Evolutionary conservation across 2,888 invertebrate genomes (phyloP).

Genomic region (Lucinisca nassula): DNA sequence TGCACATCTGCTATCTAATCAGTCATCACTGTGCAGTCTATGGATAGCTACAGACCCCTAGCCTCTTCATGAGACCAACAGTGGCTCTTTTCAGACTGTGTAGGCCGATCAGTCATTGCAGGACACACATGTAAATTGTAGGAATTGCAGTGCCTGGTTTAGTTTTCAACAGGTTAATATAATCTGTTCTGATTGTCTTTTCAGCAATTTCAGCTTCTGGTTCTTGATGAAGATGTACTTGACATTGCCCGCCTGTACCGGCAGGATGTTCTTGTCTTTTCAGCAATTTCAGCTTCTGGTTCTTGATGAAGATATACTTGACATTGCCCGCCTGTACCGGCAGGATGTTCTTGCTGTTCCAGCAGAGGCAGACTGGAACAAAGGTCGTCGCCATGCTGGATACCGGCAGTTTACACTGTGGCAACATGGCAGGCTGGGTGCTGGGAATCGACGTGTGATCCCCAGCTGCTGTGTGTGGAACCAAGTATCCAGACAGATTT

Average conservation of each 20-base stretch:
- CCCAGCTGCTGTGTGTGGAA: conserved; percentile 67
- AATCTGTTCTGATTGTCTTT: too few relatives aligned
- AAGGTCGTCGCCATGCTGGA: background rate
- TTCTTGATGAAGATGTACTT: background rate
- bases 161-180: too few relatives aligned
- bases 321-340: conserved; percentile 22
- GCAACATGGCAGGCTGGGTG: conserved; percentile 54
- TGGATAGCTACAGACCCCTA: too few relatives aligned
- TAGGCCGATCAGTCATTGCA: too few relatives aligned
- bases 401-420: conserved; percentile 12
- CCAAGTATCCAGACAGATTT: conserved; percentile 53
- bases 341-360: background rate
- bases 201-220: background rate
- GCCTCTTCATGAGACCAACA: too few relatives aligned
- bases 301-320: background rate
- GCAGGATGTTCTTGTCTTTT: background rate
- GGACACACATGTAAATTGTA: too few relatives aligned
- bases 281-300: background rate
- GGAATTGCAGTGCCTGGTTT: too few relatives aligned
- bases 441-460: conserved; percentile 54
- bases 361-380: background rate
- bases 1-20: too few relatives aligned
- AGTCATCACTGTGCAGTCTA: too few relatives aligned
- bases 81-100: too few relatives aligned
- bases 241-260: background rate